A percentile compares a stretch with the other conserved stretches of the same genome.
These are phyloP conservation scores for Mormyrops attenuatus DNA, from an alignment of 2,797 vertebrate species.

Conservation along the genomic window DNA sequence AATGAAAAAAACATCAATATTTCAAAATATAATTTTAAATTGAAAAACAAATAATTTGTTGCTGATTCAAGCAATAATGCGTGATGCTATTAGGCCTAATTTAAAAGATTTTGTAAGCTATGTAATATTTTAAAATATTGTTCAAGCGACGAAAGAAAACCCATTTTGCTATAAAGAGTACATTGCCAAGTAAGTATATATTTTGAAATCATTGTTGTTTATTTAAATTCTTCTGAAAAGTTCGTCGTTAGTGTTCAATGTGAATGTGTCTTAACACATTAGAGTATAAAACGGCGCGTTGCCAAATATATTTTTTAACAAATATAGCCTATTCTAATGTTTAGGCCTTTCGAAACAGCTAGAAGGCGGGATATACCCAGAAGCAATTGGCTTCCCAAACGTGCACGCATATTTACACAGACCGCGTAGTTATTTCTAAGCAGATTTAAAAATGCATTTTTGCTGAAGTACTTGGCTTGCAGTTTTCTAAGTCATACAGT, in stretches of 20 bases:
- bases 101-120: background rate
- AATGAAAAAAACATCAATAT: background rate
- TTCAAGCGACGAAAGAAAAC: background rate
- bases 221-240: background rate
- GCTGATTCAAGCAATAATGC: background rate
- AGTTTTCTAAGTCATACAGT: background rate
- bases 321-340: background rate
- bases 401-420: background rate
- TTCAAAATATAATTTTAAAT: background rate
- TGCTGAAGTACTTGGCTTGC: background rate
- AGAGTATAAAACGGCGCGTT: background rate
- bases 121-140: background rate
- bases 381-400: background rate
- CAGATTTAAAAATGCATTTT: slow-evolving; percentile 11
- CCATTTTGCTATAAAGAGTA: background rate
- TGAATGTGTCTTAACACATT: slow-evolving; percentile 6
- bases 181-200: background rate
- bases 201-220: background rate
- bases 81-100: background rate
- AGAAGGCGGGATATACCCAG: background rate
- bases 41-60: background rate
- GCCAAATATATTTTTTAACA: background rate
- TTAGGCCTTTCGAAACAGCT: background rate
- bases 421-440: background rate
- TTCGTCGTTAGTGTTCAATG: background rate